Evolutionary conservation across 2,113 vertebrate genomes (phyloP).

Genomic region (Peromyscus polionotus): DNA sequence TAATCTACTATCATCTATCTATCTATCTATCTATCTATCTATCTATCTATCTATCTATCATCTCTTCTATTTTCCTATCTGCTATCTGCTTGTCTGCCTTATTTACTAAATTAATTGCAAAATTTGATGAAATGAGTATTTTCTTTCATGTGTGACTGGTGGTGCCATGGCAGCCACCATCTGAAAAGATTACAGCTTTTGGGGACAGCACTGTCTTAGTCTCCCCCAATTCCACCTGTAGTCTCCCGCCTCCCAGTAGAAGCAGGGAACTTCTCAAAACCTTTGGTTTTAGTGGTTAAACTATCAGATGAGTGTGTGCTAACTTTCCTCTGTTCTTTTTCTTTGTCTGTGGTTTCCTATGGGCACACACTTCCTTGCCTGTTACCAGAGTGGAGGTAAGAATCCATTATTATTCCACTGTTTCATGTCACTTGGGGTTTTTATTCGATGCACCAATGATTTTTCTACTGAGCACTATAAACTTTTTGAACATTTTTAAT

Average conservation of each 20-base stretch:
- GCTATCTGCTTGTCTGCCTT: neutral
- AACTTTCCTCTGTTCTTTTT: conserved; percentile 81
- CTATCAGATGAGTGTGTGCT: conserved; percentile 70
- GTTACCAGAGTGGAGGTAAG: conserved; percentile 94
- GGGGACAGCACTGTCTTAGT: neutral
- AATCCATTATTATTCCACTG: neutral
- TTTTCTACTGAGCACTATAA: neutral
- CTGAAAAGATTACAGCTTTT: neutral
- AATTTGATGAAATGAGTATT: neutral
- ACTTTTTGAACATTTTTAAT: conserved; percentile 40
- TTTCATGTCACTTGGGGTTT: conserved; percentile 18
- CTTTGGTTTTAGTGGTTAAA: neutral
- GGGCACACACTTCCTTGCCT: conserved; percentile 71
- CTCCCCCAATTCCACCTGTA: neutral
- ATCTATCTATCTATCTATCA: neutral
- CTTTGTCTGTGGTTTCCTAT: conserved; percentile 74
- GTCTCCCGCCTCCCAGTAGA: neutral
- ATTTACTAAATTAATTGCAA: neutral
- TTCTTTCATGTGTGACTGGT: neutral
- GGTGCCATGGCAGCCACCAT: neutral
- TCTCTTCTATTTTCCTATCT: neutral
- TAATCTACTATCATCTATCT: neutral
- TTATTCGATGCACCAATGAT: neutral
- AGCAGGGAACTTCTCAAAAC: conserved; percentile 26
- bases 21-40: neutral